A percentile compares a stretch with the other conserved stretches of the same genome.
Evolutionary conservation across 2,113 vertebrate species (phyloP).

Genomic region (Pseudonaja textilis): DNA sequence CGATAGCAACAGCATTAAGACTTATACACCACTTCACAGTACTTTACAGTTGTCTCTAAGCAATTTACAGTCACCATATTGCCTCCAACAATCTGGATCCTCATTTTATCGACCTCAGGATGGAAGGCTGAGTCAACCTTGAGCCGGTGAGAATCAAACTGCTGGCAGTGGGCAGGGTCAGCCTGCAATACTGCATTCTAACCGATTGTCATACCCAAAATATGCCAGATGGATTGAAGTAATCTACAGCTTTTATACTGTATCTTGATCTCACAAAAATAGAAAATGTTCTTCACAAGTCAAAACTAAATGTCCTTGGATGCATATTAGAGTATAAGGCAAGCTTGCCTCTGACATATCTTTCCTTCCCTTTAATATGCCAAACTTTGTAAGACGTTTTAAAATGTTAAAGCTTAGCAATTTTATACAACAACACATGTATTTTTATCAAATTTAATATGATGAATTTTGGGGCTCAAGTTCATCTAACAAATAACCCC

Average conservation of each 20-base stretch:
- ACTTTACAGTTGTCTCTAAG: background rate
- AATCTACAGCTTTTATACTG: background rate
- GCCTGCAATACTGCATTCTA: background rate
- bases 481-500: background rate
- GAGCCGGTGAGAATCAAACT: background rate
- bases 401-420: background rate
- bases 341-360: background rate
- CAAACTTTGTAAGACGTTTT: background rate
- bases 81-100: background rate
- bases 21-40: background rate
- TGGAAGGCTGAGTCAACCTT: background rate
- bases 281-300: background rate
- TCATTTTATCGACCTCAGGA: background rate
- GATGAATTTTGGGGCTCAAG: background rate
- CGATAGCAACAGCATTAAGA: background rate
- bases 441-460: background rate
- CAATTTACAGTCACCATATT: background rate
- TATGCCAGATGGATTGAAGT: no score
- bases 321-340: background rate
- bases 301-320: background rate
- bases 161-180: background rate
- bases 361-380: background rate
- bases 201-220: background rate
- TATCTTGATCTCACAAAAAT: background rate
- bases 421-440: background rate